Conservation (phyloP, 2,888 invertebrate genomes). For the Horisme vitalbata region DNA sequence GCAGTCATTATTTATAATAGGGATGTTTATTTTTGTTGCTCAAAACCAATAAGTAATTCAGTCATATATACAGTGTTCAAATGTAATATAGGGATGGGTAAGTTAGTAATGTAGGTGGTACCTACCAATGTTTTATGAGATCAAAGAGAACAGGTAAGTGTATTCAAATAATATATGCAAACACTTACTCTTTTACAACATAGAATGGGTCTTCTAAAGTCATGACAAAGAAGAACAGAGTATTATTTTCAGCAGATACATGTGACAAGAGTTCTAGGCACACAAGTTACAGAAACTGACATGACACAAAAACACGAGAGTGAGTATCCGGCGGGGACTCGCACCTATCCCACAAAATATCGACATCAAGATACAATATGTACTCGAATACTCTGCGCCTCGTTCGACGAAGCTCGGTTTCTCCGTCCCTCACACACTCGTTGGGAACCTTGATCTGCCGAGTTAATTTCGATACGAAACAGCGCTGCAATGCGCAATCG, state of each 20-base stretch:
- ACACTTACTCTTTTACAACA: slow-evolving; percentile 99
- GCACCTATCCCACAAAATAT: slow-evolving; percentile 77
- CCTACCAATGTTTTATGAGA: too few relatives aligned
- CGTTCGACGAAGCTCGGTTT: slow-evolving; percentile 62
- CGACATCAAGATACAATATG: slow-evolving; percentile 62
- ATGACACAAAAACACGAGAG: slow-evolving; percentile 42
- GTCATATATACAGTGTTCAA: too few relatives aligned
- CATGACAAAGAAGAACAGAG: slow-evolving; percentile 88
- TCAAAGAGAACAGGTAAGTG: too few relatives aligned
- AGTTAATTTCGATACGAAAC: slow-evolving; percentile 43
- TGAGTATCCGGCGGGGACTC: slow-evolving; percentile 45
- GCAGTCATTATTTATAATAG: too few relatives aligned
- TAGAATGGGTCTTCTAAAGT: slow-evolving; percentile 99
- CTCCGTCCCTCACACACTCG: slow-evolving; percentile 70
- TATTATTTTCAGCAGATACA: slow-evolving; percentile 54
- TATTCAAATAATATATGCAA: too few relatives aligned
- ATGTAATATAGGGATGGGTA: too few relatives aligned
- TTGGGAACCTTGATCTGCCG: slow-evolving; percentile 42
- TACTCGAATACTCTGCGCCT: slow-evolving; percentile 50
- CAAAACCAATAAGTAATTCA: too few relatives aligned
- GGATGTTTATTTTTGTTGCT: too few relatives aligned
- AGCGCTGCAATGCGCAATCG: slow-evolving; percentile 64
- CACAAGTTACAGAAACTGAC: slow-evolving; percentile 36
- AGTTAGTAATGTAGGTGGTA: too few relatives aligned
- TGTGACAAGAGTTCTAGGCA: slow-evolving; percentile 49